A percentile compares a stretch with the other conserved stretches of the same genome.
Evolutionary conservation across 2,888 invertebrate genomes (phyloP).

Genomic region (Xylota segnis): DNA sequence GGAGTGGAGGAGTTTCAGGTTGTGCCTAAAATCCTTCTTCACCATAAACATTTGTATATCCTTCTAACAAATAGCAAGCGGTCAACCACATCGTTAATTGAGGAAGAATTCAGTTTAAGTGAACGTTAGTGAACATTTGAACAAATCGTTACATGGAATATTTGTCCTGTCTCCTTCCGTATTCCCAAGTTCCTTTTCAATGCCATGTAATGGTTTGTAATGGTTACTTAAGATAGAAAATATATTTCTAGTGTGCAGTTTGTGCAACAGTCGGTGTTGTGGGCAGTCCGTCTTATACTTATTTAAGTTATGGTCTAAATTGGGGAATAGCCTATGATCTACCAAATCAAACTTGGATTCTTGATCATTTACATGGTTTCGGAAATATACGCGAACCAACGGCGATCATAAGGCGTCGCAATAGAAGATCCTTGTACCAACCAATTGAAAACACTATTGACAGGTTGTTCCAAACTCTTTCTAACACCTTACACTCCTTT

Average conservation of each 20-base stretch:
- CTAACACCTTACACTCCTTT: not conserved
- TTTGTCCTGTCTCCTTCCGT: too few relatives aligned
- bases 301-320: conserved; percentile 88
- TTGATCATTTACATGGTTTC: conserved; percentile 82
- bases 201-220: too few relatives aligned
- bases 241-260: conserved; percentile 84
- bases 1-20: too few relatives aligned
- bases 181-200: too few relatives aligned
- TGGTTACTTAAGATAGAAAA: not conserved
- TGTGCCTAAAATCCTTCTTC: too few relatives aligned
- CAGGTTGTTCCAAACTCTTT: conserved; percentile 85
- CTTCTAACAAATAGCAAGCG: too few relatives aligned
- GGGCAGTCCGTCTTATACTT: conserved; percentile 86
- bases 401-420: conserved; percentile 85
- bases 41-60: too few relatives aligned
- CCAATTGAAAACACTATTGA: conserved; percentile 86
- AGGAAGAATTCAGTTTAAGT: too few relatives aligned
- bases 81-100: too few relatives aligned
- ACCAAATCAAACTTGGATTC: conserved; percentile 86
- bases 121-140: too few relatives aligned
- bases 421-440: conserved; percentile 80
- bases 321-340: conserved; percentile 89
- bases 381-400: conserved; percentile 78
- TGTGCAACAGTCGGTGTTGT: conserved; percentile 87
- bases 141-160: too few relatives aligned